Conservation (phyloP, 2,113 vertebrate species). For the Orthonyx spaldingii region DNA sequence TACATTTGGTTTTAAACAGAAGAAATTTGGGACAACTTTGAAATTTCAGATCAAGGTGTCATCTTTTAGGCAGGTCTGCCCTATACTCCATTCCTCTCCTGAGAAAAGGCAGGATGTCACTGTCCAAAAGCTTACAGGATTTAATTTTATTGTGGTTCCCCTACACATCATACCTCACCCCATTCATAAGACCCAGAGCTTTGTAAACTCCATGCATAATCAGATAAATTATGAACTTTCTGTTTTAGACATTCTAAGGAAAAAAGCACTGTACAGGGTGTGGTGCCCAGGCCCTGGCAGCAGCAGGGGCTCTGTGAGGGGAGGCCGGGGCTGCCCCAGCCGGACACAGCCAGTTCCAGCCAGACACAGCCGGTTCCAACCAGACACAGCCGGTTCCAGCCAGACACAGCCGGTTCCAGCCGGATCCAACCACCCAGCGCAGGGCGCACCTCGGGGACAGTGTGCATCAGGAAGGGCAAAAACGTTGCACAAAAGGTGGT, state of each 20-base stretch:
- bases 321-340: rapidly evolving
- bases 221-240: neutral
- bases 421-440: rapidly evolving
- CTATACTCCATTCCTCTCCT: neutral
- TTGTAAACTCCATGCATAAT: neutral
- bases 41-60: neutral
- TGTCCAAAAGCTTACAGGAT: neutral
- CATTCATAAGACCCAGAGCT: neutral
- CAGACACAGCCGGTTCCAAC: neutral
- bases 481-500: rapidly evolving
- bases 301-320: rapidly evolving
- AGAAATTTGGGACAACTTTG: neutral
- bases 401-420: rapidly evolving
- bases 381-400: neutral
- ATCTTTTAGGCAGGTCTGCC: neutral
- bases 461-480: rapidly evolving
- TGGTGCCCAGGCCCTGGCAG: rapidly evolving
- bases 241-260: neutral
- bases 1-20: neutral
- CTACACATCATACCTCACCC: neutral
- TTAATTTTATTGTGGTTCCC: neutral
- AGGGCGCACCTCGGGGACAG: rapidly evolving
- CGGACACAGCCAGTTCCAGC: rapidly evolving
- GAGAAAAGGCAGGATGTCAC: neutral
- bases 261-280: neutral